phyloP scores from a whole-genome alignment of 2,113 vertebrate genomes.

The Dasypus novemcinctus region DNA sequence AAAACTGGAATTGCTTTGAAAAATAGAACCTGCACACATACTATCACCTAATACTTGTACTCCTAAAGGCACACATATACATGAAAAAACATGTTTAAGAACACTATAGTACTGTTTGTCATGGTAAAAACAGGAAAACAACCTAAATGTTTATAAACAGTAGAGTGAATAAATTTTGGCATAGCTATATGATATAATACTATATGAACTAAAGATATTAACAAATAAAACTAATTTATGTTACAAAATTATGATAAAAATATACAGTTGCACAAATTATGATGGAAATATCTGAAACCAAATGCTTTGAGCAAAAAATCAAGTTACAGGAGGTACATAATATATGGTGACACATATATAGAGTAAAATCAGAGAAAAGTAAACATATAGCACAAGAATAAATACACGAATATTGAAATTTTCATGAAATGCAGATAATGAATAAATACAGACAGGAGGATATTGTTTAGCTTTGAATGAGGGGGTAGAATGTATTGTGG shows the following conservation, averaged over 20 bases:
- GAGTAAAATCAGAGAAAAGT: not conserved
- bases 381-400: not conserved
- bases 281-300: not conserved
- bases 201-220: not conserved
- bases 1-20: not conserved
- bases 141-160: not conserved
- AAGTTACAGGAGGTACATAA: not conserved
- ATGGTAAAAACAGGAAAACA: not conserved
- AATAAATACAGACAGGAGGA: not conserved
- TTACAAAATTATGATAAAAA: not conserved
- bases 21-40: not conserved
- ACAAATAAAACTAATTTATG: not conserved
- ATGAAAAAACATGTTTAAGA: not conserved
- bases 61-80: not conserved
- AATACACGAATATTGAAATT: not conserved
- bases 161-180: not conserved
- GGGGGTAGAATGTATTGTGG: not conserved
- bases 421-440: not conserved
- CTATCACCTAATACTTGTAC: not conserved
- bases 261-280: not conserved
- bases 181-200: not conserved
- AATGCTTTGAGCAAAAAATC: not conserved
- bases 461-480: not conserved
- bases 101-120: not conserved
- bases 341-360: not conserved